Conservation (phyloP, 23 tunicate species). For the Halocynthia aurantium region DNA sequence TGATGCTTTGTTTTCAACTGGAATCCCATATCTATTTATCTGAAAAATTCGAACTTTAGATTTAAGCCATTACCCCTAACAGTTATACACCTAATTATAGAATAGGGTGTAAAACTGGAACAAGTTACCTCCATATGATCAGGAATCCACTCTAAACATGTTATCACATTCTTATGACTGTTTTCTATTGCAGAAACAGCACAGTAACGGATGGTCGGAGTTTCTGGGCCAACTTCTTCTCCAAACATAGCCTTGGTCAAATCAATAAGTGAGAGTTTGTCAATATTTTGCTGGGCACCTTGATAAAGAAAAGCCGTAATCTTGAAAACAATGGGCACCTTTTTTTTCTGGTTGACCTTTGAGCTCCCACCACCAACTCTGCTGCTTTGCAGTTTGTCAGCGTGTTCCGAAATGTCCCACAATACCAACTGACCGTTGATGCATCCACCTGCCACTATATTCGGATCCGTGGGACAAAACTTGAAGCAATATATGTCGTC, state of each 20-base stretch:
- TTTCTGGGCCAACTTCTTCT: constrained; percentile 82
- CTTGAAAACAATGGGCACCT: constrained; percentile 15
- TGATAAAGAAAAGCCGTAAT: neutral
- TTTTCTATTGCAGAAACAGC: constrained; percentile 97
- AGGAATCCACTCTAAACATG: constrained; percentile 85
- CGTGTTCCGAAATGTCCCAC: constrained; percentile 88
- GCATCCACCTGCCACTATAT: constrained; percentile 97
- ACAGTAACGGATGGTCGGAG: constrained; percentile 74
- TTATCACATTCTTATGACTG: constrained; percentile 73
- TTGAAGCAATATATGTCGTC: constrained; percentile 82
- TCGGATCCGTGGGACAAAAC: constrained; percentile 87
- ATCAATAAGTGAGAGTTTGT: neutral
- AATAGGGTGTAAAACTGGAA: no score
- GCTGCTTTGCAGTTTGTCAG: constrained; percentile 56
- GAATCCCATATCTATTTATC: constrained; percentile 54
- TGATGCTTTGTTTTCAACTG: constrained; percentile 47
- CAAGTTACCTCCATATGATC: constrained; percentile 71
- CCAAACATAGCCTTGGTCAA: constrained; percentile 79
- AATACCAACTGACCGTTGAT: constrained; percentile 94
- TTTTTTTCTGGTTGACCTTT: constrained; percentile 36
- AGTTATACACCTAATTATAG: no score
- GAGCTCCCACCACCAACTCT: constrained; percentile 22
- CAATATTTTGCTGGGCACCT: neutral
- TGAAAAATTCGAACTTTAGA: constrained; percentile 7
- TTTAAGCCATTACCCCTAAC: no score